phyloP scores from a whole-genome alignment of 2,797 vertebrate genomes.

The Sebastes steindachneri region DNA sequence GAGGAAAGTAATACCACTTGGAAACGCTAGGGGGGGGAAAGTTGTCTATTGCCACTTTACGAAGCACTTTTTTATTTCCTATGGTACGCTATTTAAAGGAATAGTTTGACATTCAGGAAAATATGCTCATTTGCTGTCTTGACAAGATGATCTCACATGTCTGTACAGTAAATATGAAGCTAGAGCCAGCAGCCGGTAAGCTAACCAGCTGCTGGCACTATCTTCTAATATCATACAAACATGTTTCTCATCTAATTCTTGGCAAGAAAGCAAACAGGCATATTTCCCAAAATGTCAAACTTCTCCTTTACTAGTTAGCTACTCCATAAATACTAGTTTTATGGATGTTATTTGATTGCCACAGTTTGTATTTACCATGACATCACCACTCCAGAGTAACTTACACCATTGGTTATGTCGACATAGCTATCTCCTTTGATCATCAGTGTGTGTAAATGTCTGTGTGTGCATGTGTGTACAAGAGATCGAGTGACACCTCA shows the following conservation, averaged over 20 bases:
- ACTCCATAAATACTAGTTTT: background rate
- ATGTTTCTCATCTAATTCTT: background rate
- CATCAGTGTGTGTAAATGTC: slow-evolving; percentile 50
- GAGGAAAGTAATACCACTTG: too few species aligned
- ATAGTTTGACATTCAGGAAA: background rate
- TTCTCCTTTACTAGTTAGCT: background rate
- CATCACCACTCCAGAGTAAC: slow-evolving; percentile 25
- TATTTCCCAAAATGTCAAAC: background rate
- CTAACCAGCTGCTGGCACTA: background rate
- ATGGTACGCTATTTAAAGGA: background rate
- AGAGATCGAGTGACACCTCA: slow-evolving; percentile 76
- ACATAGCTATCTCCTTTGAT: slow-evolving; percentile 54
- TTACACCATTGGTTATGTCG: slow-evolving; percentile 20
- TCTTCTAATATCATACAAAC: background rate
- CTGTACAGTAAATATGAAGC: background rate
- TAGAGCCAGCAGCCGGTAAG: background rate
- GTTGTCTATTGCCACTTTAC: background rate
- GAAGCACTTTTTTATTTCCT: background rate
- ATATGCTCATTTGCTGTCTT: background rate
- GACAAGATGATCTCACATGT: background rate
- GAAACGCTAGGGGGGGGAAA: too few species aligned
- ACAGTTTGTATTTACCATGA: slow-evolving; percentile 43
- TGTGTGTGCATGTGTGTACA: slow-evolving; percentile 55
- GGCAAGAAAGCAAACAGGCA: background rate
- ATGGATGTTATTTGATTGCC: slow-evolving; percentile 6